Base-by-base conservation (phyloP, 2,888 invertebrate genomes). In the Netelia inedita region DNA sequence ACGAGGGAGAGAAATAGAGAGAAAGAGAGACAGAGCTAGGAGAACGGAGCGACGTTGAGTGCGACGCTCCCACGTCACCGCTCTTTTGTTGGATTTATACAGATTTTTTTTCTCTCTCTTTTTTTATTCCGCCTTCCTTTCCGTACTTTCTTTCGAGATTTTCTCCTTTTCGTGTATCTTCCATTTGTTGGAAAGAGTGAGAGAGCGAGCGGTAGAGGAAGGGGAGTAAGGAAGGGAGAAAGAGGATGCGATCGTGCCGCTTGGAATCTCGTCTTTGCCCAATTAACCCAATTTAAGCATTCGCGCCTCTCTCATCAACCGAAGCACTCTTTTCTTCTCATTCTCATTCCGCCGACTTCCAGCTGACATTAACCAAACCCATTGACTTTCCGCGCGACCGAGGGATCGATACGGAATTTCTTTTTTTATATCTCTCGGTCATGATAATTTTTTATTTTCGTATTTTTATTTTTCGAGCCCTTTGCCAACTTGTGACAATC, bases 201-300 rank as follows among this genome's bases (percentile, higher is more conserved):
- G 14, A 14, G 46, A 14, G 46, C 10, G 46, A 46, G 14, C 10
- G 46, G 0, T 11, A 0, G 46, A 46, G 46, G 1, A 9, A 55
- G 5, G 55, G 8, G 55, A 41, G 46, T 10, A 28, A 28, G 41
- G 43, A 28, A 55, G 57, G 55, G 23, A 46, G n/a, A 46, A 28
- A 23, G 43, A 28, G 55, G 66, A 41, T 28, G 55, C 41, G 66
- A 66, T 66, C 66, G 82, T 73, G 82, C 50, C 83, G 59, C 65
- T 75, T 59, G 19, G 68, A 79, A 79, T 79, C 85, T 79, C 82
- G 74, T 75, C 74, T 74, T 78, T 82, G 85, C 82, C 85, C 82
- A 85, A 85, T 85, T 85, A 85, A 85, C 85, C 85, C 79, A 85
- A 85, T 85, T 85, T 79, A 14, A 71, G 71, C 23, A 68, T 79